Evolutionary conservation across 1,140 invertebrate species (phyloP).

Genomic region (Drosophila murphyi): DNA sequence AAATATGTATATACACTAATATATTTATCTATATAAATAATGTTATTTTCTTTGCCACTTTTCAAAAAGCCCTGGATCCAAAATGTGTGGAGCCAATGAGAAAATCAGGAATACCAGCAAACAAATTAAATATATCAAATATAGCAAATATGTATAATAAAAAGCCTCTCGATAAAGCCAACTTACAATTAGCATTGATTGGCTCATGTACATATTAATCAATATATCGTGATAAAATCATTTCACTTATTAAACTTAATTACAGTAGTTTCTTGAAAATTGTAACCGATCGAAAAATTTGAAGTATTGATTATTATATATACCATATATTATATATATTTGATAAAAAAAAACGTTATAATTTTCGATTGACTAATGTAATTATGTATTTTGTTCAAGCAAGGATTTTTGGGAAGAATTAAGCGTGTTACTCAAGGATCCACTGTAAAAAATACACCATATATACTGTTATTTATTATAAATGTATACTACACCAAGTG

Average conservation of each 20-base stretch:
- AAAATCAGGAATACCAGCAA: neutral
- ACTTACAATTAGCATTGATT: too few species aligned
- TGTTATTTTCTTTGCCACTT: conserved; percentile 8
- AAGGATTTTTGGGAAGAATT: conserved; percentile 1
- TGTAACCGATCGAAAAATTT: too few species aligned
- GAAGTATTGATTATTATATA: too few species aligned
- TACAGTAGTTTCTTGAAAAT: too few species aligned
- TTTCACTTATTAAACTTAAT: too few species aligned
- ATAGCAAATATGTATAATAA: too few species aligned
- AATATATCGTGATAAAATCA: too few species aligned
- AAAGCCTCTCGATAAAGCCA: too few species aligned
- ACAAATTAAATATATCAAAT: too few species aligned
- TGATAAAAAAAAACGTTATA: too few species aligned
- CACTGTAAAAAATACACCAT: conserved; percentile 29
- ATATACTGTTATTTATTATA: conserved; percentile 28
- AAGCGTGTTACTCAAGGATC: conserved; percentile 39
- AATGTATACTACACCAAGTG: conserved; percentile 37
- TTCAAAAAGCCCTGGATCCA: neutral
- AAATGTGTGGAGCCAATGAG: neutral
- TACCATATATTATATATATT: too few species aligned
- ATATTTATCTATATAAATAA: conserved; percentile 1
- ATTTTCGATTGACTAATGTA: neutral
- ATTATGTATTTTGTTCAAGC: neutral
- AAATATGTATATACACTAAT: neutral
- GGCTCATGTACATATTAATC: too few species aligned